phyloP scores from a whole-genome alignment of 2,888 invertebrate species.

The Poecilobothrus nobilitatus region DNA sequence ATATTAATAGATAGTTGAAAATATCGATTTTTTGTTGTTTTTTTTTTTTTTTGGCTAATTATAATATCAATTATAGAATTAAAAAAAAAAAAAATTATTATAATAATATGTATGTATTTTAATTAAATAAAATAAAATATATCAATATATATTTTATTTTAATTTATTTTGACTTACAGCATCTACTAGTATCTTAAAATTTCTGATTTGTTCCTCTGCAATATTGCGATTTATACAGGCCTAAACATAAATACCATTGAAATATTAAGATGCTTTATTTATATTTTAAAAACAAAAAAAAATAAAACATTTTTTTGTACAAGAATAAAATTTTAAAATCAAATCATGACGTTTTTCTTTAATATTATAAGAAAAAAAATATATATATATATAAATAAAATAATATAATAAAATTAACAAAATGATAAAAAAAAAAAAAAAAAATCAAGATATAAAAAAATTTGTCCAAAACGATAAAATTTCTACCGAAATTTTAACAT shows the following conservation, averaged over 20 bases:
- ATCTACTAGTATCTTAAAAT: constrained; percentile 62
- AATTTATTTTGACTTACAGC: constrained; percentile 52
- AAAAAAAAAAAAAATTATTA: neutral
- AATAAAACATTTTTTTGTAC: too few species aligned
- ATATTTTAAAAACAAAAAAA: too few species aligned
- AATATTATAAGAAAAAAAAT: neutral
- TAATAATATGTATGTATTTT: neutral
- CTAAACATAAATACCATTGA: constrained; percentile 36
- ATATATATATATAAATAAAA: constrained; percentile 20
- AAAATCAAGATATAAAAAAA: neutral
- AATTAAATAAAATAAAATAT: neutral
- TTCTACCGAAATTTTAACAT: constrained; percentile 34
- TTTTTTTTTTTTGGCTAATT: too few species aligned
- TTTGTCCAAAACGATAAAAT: constrained; percentile 30
- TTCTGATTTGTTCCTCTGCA: constrained; percentile 65
- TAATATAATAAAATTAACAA: constrained; percentile 16
- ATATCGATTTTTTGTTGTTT: neutral
- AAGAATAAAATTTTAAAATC: neutral
- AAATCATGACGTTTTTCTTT: neutral
- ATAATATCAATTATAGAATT: too few species aligned
- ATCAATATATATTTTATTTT: neutral
- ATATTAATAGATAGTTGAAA: neutral
- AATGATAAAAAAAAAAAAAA: constrained; percentile 29
- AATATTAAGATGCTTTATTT: neutral
- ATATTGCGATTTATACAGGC: constrained; percentile 63